Base-by-base conservation (phyloP, 64 coral and sea anemone genomes). In the Montipora cactus region DNA sequence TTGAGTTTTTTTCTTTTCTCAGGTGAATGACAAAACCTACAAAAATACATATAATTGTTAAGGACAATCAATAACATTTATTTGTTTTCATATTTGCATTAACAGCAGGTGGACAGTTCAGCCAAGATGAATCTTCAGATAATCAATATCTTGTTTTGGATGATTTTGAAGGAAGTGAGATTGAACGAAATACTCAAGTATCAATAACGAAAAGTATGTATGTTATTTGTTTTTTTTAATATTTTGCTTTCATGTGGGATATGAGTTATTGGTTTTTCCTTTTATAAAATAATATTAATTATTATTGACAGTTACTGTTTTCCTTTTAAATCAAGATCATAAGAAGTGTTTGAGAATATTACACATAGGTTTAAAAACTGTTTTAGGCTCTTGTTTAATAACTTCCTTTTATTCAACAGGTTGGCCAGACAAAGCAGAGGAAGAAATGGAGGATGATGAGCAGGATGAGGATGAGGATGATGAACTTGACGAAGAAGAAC, bases 401-500 rank as follows among this genome's bases (percentile, higher is more conserved):
- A 66, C 6, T n/a, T 10, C 5, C 4, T 19, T 22, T 16, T 66
- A 50, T 47, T 22, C 11, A 12, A 9, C 19, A 86, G 82, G 82
- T 89, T 44, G n/a, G 10, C 61, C 52, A 13, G 74, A 89, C 58
- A 76, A 78, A 22, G 87, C 21, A 28, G 87, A 89, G 7, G 76
- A 89, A 89, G 75, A 89, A 23, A 48, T 44, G 5, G 85, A 73
- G 61, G 90, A 84, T 55, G 79, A 84, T 10, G 79, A 87, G 10
- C 79, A 93, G 2, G 94, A 94, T 8, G 87, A 96, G 12, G 95
- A 94, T 25, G 95, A 94, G 21, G 98, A 99, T 58, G 98, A 96
- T 91, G 97, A 96, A 37, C 64, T 96, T 18, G 92, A 94, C 70
- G 98, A 99, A 47, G 92, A 99, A 69, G 98, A 96, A 49, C 91